Percentiles rank a stretch among this genome's conserved stretches.
Conservation (phyloP, 2,888 invertebrate species). For the Ctena decussata region DNA sequence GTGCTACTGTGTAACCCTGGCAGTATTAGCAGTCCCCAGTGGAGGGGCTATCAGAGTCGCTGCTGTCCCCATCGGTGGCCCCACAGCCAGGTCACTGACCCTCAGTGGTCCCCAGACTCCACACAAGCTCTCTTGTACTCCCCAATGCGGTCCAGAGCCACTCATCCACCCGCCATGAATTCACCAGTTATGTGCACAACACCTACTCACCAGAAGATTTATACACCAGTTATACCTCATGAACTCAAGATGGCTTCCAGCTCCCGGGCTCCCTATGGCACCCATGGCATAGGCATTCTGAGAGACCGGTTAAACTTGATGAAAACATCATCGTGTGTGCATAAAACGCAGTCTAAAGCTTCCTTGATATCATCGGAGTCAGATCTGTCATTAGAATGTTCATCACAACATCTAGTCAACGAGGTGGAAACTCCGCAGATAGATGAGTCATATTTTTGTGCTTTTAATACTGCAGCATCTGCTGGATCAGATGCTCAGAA, state of each 20-base stretch:
- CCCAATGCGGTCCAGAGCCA: conserved; percentile 66
- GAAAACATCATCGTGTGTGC: conserved; percentile 71
- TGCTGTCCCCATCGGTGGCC: conserved; percentile 81
- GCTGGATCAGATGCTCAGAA: conserved; percentile 74
- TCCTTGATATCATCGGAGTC: conserved; percentile 81
- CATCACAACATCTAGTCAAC: conserved; percentile 51
- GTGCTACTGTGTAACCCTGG: conserved; percentile 28
- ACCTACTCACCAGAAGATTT: conserved; percentile 59
- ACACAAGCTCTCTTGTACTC: conserved; percentile 74
- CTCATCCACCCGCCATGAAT: conserved; percentile 61
- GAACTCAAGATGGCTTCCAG: conserved; percentile 67
- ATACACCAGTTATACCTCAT: conserved; percentile 73
- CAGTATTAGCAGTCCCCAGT: conserved; percentile 42
- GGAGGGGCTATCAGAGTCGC: conserved; percentile 63
- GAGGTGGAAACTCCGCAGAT: conserved; percentile 61
- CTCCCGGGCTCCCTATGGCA: conserved; percentile 57
- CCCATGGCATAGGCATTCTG: conserved; percentile 62
- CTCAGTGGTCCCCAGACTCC: conserved; percentile 70
- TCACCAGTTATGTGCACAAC: conserved; percentile 66
- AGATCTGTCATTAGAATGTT: conserved; percentile 78
- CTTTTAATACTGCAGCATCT: conserved; percentile 80
- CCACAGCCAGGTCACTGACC: conserved; percentile 78
- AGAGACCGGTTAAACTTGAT: conserved; percentile 66
- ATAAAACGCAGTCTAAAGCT: conserved; percentile 78
- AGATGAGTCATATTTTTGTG: conserved; percentile 75